Evolutionary conservation across 2,797 vertebrate species (phyloP).

Genomic region (Cercopithecus neglectus): DNA sequence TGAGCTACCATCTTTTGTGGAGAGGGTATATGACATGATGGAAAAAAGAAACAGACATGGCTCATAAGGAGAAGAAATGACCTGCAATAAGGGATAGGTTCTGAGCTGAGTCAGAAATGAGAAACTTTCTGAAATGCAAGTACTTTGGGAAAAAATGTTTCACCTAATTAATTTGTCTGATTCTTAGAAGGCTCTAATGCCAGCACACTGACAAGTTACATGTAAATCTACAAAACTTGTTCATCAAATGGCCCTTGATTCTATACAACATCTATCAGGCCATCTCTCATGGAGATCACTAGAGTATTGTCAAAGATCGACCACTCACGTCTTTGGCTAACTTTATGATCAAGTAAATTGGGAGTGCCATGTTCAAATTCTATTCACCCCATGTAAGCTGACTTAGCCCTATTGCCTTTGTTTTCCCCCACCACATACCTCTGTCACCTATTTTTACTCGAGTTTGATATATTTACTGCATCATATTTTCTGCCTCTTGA

Average conservation of each 20-base stretch:
- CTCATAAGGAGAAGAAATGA: background rate
- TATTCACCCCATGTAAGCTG: background rate
- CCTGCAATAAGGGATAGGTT: background rate
- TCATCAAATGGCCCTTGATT: background rate
- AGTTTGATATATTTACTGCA: background rate
- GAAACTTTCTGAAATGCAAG: background rate
- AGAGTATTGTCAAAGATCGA: background rate
- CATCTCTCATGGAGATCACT: background rate
- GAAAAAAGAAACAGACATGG: background rate
- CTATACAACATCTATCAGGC: background rate
- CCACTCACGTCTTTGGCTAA: background rate
- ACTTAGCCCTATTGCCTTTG: background rate
- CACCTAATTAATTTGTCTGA: background rate
- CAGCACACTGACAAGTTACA: rapidly evolving
- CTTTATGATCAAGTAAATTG: background rate
- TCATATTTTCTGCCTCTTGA: background rate
- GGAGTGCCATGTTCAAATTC: background rate
- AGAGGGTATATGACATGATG: background rate
- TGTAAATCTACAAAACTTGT: rapidly evolving
- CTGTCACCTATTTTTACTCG: background rate
- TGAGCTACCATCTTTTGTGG: background rate
- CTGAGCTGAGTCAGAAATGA: background rate
- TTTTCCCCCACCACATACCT: too few species aligned
- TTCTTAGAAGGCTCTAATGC: background rate
- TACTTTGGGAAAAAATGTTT: background rate